Base-by-base conservation (phyloP, 2,113 vertebrate genomes). In the Dunckerocampus dactyliophorus region DNA sequence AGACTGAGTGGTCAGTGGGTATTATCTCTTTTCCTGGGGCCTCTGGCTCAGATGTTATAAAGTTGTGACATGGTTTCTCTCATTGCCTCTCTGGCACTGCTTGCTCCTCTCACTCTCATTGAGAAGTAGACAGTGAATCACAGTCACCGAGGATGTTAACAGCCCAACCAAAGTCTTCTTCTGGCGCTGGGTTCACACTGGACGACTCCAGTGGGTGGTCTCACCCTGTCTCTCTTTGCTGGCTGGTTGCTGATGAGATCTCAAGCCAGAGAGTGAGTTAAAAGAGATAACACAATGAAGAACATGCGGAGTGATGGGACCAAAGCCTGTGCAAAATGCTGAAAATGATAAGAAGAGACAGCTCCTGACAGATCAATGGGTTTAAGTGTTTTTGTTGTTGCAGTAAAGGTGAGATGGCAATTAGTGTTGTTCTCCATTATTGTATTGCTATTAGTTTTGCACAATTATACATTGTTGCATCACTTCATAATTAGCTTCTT, bases 221-320 rank as follows among this genome's bases (percentile, higher is more conserved):
- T 54, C 17, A 39, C 37, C 37, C 8, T 39, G 2, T 77, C 70
- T 67, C 43, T 68, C 64, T 65, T 51, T 56, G 22, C 70, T 55
- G 69, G 43, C 67, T 59, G 67, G 59, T 45, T 45, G 68, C 71
- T 28, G 57, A 68, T 60, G 67, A 80, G 80, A 80, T 83, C 66
- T 74, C 8, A 39, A 17, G 19, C 22, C 39, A 63, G 74, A 61
- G 45, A 54, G 61, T 62, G n/a, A 2, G 61, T 72, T 68, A 65
- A 74, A 70, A 65, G 73, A 28, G 34, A 74, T 71, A 73, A 71
- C 63, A 71, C 72, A 67, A 43, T 64, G 67, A 81, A 51, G 76
- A 69, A 59, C 68, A 72, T 70, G 68, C 55, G 55, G 66, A 81
- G 47, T 76, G 79, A 87, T 54, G 14, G 72, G 42, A 80, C 60